Evolutionary conservation across 1,140 invertebrate species (phyloP).

Genomic region (Saccostrea echinata): DNA sequence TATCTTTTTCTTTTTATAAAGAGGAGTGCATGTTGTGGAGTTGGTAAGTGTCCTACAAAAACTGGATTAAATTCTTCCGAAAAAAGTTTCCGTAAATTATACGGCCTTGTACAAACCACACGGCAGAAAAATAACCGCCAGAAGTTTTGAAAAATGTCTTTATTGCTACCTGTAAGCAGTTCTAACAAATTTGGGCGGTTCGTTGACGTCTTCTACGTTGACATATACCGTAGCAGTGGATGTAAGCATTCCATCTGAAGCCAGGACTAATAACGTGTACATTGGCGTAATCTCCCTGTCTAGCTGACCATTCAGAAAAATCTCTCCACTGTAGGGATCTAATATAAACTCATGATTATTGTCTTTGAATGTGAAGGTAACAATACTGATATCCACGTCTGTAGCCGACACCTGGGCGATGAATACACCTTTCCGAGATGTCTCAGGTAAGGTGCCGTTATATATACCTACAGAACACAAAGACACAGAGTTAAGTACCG

Average conservation of each 20-base stretch:
- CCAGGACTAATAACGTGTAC: conserved; percentile 1
- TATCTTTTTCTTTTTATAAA: too few species aligned
- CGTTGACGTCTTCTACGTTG: conserved; percentile 32
- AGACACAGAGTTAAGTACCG: neutral
- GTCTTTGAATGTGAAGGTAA: neutral
- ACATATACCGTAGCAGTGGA: conserved; percentile 19
- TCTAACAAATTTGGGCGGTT: neutral
- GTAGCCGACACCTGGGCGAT: neutral
- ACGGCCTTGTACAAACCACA: too few species aligned
- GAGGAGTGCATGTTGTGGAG: too few species aligned
- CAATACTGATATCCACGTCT: neutral
- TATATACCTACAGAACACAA: neutral
- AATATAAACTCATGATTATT: conserved; percentile 4
- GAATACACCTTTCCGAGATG: neutral
- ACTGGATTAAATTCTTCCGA: too few species aligned
- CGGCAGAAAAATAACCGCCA: too few species aligned
- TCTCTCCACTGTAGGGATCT: neutral
- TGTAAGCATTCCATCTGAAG: conserved; percentile 6
- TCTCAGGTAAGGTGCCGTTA: neutral
- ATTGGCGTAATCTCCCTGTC: neutral
- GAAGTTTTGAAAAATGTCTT: neutral
- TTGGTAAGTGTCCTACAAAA: too few species aligned
- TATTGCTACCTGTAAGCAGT: neutral
- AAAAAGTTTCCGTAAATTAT: too few species aligned
- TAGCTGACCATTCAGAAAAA: neutral